A percentile compares a stretch with the other conserved stretches of the same genome.
Conservation (phyloP, 1,140 invertebrate genomes). For the Camponotus floridanus region DNA sequence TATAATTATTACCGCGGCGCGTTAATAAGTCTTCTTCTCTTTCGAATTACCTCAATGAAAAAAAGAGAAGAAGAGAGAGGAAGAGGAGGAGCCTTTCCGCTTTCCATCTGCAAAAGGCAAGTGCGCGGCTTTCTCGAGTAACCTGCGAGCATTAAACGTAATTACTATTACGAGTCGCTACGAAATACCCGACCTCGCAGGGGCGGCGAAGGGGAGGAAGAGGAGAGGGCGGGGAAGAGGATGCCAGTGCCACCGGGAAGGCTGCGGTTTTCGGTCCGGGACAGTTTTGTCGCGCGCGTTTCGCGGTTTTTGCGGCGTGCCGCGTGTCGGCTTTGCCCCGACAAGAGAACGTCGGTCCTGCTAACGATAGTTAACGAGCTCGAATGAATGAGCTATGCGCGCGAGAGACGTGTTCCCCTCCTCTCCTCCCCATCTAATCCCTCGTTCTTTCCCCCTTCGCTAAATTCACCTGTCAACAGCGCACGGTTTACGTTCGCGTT, state of each 20-base stretch:
- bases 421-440: too few relatives aligned
- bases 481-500: too few relatives aligned
- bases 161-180: conserved; percentile 40
- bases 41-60: too few relatives aligned
- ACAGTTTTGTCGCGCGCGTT: conserved; percentile 65
- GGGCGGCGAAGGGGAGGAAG: too few relatives aligned
- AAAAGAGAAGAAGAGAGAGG: not conserved
- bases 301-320: conserved; percentile 64
- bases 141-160: conserved; percentile 1
- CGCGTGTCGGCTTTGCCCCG: conserved; percentile 58
- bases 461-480: too few relatives aligned
- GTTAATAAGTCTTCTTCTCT: too few relatives aligned
- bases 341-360: conserved; percentile 63
- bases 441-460: too few relatives aligned
- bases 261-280: conserved; percentile 39
- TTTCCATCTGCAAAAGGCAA: too few relatives aligned
- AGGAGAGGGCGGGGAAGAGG: too few relatives aligned
- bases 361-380: conserved; percentile 71
- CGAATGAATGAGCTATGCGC: conserved; percentile 62
- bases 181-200: not conserved
- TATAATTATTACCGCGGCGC: too few relatives aligned
- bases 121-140: conserved; percentile 7
- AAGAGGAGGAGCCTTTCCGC: not conserved
- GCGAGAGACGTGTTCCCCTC: not conserved
- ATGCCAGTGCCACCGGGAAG: not conserved